phyloP scores from a whole-genome alignment of 2,113 vertebrate genomes.

The Bagarius yarrelli region DNA sequence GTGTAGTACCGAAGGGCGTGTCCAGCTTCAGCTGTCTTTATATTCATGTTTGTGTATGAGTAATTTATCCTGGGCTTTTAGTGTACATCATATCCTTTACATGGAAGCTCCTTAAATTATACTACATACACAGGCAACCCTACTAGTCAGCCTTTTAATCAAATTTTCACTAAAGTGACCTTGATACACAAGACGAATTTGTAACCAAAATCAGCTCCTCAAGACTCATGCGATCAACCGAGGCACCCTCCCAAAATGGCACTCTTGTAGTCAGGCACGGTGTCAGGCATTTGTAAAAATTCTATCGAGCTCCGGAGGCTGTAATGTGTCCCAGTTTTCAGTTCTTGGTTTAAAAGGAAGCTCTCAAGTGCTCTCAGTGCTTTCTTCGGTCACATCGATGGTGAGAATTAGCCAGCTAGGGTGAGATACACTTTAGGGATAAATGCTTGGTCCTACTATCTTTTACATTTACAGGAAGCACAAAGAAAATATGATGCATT shows the following conservation, averaged over 20 bases:
- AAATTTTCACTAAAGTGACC: not conserved
- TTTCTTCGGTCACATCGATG: not conserved
- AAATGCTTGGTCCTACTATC: not conserved
- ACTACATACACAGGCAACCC: not conserved
- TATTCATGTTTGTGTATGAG: not conserved
- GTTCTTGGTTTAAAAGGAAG: not conserved
- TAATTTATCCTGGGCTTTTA: not conserved
- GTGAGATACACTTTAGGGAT: not conserved
- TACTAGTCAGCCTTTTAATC: not conserved
- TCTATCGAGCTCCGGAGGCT: conserved; percentile 4
- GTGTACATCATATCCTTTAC: not conserved
- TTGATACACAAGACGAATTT: not conserved
- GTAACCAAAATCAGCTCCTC: not conserved
- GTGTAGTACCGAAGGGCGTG: not conserved
- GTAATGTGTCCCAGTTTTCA: conserved; percentile 7
- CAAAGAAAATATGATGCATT: not conserved
- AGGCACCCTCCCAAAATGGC: not conserved
- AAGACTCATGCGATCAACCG: not conserved
- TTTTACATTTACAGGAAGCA: not conserved
- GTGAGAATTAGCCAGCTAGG: not conserved
- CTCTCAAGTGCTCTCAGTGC: not conserved
- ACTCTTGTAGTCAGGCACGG: not conserved
- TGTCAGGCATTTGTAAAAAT: no score
- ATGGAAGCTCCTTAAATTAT: not conserved
- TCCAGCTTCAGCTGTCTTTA: not conserved